phyloP scores from a whole-genome alignment of 2,797 vertebrate genomes.

The Rhyacichthys aspro region DNA sequence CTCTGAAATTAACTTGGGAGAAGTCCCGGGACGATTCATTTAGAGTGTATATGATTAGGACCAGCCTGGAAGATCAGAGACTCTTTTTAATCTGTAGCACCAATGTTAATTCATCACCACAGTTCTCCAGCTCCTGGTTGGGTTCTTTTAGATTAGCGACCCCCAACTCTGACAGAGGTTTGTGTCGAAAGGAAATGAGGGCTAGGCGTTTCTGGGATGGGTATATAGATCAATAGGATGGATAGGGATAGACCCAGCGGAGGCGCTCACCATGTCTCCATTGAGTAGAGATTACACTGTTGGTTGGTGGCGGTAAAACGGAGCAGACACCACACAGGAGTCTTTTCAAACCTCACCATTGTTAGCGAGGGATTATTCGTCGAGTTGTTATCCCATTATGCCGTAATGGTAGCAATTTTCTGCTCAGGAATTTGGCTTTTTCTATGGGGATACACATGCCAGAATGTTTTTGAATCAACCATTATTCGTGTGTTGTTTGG shows the following conservation, averaged over 20 bases:
- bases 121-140: constrained; percentile 21
- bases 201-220: constrained; percentile 30
- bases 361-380: constrained; percentile 78
- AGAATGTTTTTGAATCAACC: constrained; percentile 57
- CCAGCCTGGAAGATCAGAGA: constrained; percentile 72
- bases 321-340: constrained; percentile 71
- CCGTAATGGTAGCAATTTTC: constrained; percentile 78
- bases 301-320: constrained; percentile 68
- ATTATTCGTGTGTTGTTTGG: constrained; percentile 56
- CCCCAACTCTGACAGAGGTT: constrained; percentile 25
- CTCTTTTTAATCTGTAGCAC: constrained; percentile 61
- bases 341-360: constrained; percentile 75
- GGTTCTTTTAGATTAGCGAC: constrained; percentile 47
- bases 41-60: constrained; percentile 71
- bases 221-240: constrained; percentile 12
- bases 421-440: constrained; percentile 74
- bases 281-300: constrained; percentile 72
- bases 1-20: constrained; percentile 56
- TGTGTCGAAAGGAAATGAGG: constrained; percentile 63
- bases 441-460: constrained; percentile 40
- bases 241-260: constrained; percentile 33
- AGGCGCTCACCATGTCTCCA: constrained; percentile 51
- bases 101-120: constrained; percentile 62
- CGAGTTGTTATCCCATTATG: constrained; percentile 82
- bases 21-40: constrained; percentile 73